Percentiles rank a stretch among this genome's conserved stretches.
These are phyloP conservation scores for Heliconius himera DNA, from an alignment of 1,140 invertebrate species.

Conservation along the genomic window DNA sequence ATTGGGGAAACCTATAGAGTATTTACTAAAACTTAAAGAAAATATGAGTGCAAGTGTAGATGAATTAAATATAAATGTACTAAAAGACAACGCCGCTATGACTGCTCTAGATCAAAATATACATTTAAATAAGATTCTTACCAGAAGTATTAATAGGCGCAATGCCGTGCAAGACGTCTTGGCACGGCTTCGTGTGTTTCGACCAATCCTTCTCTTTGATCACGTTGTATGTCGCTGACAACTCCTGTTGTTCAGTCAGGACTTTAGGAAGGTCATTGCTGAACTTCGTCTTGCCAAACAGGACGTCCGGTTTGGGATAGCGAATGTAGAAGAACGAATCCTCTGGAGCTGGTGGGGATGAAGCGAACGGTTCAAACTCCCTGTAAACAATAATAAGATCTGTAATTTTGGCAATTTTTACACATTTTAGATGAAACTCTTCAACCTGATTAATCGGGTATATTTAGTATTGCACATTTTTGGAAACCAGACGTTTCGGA, in stretches of 20 bases:
- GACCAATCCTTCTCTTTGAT: slow-evolving; percentile 82
- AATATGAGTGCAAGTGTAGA: background rate
- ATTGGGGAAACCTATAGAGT: no score
- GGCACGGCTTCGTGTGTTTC: slow-evolving; percentile 85
- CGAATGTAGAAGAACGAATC: slow-evolving; percentile 87
- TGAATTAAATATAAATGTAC: background rate
- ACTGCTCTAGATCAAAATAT: background rate
- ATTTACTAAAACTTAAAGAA: background rate
- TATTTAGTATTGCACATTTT: no score
- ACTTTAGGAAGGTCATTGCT: slow-evolving; percentile 46
- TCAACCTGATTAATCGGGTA: no score
- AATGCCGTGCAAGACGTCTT: slow-evolving; percentile 83
- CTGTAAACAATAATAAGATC: slow-evolving; percentile 69
- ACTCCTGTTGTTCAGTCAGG: slow-evolving; percentile 48
- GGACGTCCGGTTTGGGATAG: slow-evolving; percentile 79
- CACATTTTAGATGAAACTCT: no score
- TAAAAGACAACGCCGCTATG: background rate
- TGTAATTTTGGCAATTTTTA: no score
- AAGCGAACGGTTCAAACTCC: slow-evolving; percentile 85
- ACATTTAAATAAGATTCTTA: slow-evolving; percentile 40
- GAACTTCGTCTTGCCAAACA: slow-evolving; percentile 63
- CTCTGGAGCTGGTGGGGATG: slow-evolving; percentile 87
- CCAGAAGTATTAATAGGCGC: slow-evolving; percentile 68
- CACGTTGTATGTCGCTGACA: slow-evolving; percentile 54
- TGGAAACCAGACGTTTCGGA: no score